Evolutionary conservation across 2,888 invertebrate genomes (phyloP).

Genomic region (Drosophila eohydei): DNA sequence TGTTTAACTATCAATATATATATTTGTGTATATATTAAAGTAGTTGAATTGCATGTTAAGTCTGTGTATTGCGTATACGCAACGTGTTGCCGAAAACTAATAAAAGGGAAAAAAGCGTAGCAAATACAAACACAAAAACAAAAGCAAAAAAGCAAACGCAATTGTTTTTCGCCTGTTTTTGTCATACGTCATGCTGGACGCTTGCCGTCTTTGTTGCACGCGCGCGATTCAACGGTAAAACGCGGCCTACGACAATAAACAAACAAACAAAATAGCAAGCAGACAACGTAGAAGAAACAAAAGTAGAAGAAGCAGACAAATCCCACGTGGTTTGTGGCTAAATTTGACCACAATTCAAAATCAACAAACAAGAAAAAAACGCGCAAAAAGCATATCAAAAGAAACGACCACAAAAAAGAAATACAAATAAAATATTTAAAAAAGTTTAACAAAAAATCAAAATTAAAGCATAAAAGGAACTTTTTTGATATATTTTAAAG

Average conservation of each 20-base stretch:
- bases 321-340: constrained; percentile 33
- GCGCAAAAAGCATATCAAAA: constrained; percentile 49
- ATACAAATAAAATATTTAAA: constrained; percentile 21
- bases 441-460: constrained; percentile 19
- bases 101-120: not conserved
- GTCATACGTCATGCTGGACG: constrained; percentile 35
- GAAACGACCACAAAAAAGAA: constrained; percentile 29
- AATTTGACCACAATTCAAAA: constrained; percentile 31
- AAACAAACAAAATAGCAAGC: constrained; percentile 26
- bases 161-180: constrained; percentile 22
- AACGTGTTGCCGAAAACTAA: constrained; percentile 29
- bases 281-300: constrained; percentile 3
- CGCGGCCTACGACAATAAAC: constrained; percentile 63
- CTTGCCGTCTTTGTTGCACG: constrained; percentile 28
- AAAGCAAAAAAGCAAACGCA: constrained; percentile 15
- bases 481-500: constrained; percentile 24
- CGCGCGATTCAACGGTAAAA: constrained; percentile 41
- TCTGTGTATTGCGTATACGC: constrained; percentile 59
- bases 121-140: constrained; percentile 13
- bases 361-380: constrained; percentile 14
- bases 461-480: constrained; percentile 4
- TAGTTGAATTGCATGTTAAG: constrained; percentile 21
- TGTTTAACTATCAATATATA: constrained; percentile 23
- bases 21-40: constrained; percentile 15
- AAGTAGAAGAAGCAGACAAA: constrained; percentile 12